These are phyloP conservation scores for Drosophila colorata DNA, from an alignment of 2,888 invertebrate genomes.

Conservation along the genomic window DNA sequence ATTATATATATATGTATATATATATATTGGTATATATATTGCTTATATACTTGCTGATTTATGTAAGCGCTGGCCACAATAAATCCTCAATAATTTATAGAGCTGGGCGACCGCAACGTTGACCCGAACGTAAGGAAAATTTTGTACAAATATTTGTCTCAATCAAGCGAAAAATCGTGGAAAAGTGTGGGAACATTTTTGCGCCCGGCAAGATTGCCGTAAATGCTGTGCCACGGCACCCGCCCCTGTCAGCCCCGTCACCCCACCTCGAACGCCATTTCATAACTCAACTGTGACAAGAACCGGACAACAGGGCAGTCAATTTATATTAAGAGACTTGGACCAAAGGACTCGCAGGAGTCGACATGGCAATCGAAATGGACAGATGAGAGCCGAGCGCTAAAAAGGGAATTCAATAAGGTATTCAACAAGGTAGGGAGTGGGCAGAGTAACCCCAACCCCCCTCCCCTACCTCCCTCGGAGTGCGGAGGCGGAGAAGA, in stretches of 20 bases:
- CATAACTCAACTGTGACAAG: constrained; percentile 70
- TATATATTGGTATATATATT: constrained; percentile 1
- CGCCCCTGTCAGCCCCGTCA: background rate
- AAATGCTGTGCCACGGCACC: constrained; percentile 17
- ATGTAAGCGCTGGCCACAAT: constrained; percentile 48
- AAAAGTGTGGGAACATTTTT: constrained; percentile 18
- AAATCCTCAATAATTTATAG: constrained; percentile 71
- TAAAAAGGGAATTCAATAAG: constrained; percentile 66
- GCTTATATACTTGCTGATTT: constrained; percentile 24
- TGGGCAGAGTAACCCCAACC: background rate
- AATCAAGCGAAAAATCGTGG: constrained; percentile 48
- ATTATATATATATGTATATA: constrained; percentile 3
- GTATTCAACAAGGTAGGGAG: constrained; percentile 39
- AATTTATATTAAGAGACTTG: constrained; percentile 63
- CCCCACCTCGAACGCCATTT: constrained; percentile 32
- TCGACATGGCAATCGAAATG: constrained; percentile 50
- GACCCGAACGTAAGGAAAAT: constrained; percentile 49
- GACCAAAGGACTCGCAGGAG: constrained; percentile 19
- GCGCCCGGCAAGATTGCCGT: constrained; percentile 1
- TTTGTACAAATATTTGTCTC: constrained; percentile 77
- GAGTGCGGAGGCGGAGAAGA: background rate
- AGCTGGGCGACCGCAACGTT: constrained; percentile 53
- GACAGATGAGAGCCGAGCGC: constrained; percentile 42
- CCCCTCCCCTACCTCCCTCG: too few species aligned
- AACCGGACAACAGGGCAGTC: constrained; percentile 48